Evolutionary conservation across 2,113 vertebrate genomes (phyloP), one percentile per base, ranked within the genome.

Genomic region (Phrynosoma blainvillii): DNA sequence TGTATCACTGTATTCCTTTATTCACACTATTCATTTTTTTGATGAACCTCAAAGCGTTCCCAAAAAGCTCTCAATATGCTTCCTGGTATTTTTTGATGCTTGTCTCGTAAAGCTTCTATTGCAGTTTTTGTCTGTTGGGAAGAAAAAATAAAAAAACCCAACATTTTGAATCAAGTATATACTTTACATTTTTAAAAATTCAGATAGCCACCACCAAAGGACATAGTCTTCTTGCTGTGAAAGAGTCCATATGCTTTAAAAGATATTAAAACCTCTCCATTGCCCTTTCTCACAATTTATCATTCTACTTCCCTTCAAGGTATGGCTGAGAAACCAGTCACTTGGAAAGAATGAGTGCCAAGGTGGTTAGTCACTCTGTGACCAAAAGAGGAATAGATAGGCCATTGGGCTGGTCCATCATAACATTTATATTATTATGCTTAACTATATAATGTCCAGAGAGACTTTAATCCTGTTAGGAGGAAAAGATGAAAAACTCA

Each of bases 81-180:
- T 88, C 97, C 98, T 0, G 97, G 97, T 89, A 97, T 95, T 93
- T 94, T 97, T 94, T 98, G 97, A 93, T 99, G 97, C 87, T 93
- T 94, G 86, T 98, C 96, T 88, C 98, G 98, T 92, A 98, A 93
- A 81, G 93, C 93, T 95, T 98, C 97, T 85, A 98, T 91, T 30
- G 97, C 97, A 90, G 92, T 94, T 91, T 98, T 97, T 32, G 97
- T 97, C 98, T 98, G 89, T 82, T 87, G 87, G 92, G 16, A 30
- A 32, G 36, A 75, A 40, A 42, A 47, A 88, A 88, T 59, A 92
- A 92, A 82, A 2, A 30, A 92, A 76, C 14, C 23, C 56, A 16
- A 36, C 36, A 20, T 75, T 42, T 18, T 40, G 36, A 40, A 75
- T 75, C 36, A 36, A 42, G 65, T 75, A 75, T 32, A 75, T 75